Base-by-base conservation (phyloP, 2,888 invertebrate species). In the Trissoscelio sp. region DNA sequence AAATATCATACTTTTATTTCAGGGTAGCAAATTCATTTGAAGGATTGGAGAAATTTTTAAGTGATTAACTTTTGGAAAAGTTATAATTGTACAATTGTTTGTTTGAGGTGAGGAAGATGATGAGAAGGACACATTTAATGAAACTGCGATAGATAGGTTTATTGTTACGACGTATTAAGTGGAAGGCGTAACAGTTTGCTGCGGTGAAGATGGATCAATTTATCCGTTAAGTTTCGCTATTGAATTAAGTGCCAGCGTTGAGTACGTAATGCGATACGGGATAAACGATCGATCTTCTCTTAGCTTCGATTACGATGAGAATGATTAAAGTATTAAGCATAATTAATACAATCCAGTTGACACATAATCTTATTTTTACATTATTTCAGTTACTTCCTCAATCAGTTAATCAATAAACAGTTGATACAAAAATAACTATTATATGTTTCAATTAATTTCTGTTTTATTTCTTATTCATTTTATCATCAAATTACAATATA, bases 171-270 rank as follows among this genome's bases (percentile, higher is more conserved):
- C 66, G 64, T 57, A 74, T 60, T 62, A 64, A 62, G 62, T 67
- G 46, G 72, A 73, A 79, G 67, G 67, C 44, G 51, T 60, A 67
- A 67, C 67, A 79, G 55, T 57, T 80, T 44, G 53, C 60, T 80
- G 74, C 44, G 74, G 69, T 62, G 48, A 42, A 64, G 72, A 80
- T 80, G 51, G 64, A 80, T 80, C 79, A 80, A 80, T 74, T 80
- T 74, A 80, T 80, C 73, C 57, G 69, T 67, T 60, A 67, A 60
- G 67, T 72, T 80, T 67, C 58, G 48, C 67, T 51, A 79, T 73
- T 79, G 67, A 73, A 69, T 74, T 67, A 74, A 57, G 44, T 69
- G 62, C 37, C 58, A 62, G 37, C 48, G 42, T 64, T 16, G 46
- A 53, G 74, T 55, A 18, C 22, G 79, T 74, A 74, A 80, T 74